Evolutionary conservation across 2,797 vertebrate species (phyloP).

Genomic region (Coreius guichenoti): DNA sequence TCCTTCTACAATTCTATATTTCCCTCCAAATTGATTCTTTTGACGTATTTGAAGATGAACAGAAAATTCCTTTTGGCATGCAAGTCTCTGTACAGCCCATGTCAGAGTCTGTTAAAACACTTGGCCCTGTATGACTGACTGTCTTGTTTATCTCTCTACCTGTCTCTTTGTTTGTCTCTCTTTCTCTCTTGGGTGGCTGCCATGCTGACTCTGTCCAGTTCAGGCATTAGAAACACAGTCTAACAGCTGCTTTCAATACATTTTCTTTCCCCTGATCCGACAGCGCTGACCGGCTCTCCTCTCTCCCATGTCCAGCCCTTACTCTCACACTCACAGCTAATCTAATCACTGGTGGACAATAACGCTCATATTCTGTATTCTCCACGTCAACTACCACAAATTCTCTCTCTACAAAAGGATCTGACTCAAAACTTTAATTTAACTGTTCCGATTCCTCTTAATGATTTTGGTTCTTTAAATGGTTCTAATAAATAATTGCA

Average conservation of each 20-base stretch:
- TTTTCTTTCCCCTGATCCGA: slow-evolving; percentile 50
- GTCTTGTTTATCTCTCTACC: slow-evolving; percentile 40
- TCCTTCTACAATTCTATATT: not conserved
- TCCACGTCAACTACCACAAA: not conserved
- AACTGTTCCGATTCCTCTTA: not conserved
- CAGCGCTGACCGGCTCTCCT: slow-evolving; percentile 14
- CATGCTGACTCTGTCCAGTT: slow-evolving; percentile 46
- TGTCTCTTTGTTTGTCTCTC: slow-evolving; percentile 33
- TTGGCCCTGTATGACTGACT: slow-evolving; percentile 14
- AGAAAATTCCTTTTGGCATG: slow-evolving; percentile 28
- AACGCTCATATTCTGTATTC: not conserved
- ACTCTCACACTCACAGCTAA: slow-evolving; percentile 27
- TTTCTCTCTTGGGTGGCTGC: slow-evolving; percentile 48
- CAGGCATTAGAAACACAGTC: slow-evolving; percentile 47
- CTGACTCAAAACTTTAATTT: not conserved
- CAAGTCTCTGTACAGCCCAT: slow-evolving; percentile 41
- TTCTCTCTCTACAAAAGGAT: not conserved
- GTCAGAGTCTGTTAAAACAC: slow-evolving; percentile 34
- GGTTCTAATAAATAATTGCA: not conserved
- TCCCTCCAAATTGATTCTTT: not conserved
- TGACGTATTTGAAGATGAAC: slow-evolving; percentile 27
- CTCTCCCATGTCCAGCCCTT: not conserved
- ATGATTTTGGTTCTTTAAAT: not conserved
- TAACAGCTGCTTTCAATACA: slow-evolving; percentile 64
- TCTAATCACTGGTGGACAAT: slow-evolving; percentile 29